phyloP scores from a whole-genome alignment of 2,797 vertebrate genomes.

The Lagorchestes hirsutus region DNA sequence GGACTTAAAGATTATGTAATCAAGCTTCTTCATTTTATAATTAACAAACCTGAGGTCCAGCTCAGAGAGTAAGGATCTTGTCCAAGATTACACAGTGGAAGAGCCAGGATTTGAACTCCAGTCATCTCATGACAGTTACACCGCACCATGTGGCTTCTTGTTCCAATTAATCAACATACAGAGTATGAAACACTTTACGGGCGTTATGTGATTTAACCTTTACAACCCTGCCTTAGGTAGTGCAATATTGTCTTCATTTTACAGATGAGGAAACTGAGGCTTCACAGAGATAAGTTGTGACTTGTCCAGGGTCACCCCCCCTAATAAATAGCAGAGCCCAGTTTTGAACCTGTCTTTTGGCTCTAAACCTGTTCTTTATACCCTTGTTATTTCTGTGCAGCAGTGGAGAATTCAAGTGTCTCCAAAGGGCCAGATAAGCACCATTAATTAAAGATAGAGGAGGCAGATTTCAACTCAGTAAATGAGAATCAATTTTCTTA shows the following conservation, averaged over 20 bases:
- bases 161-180: not conserved
- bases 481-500: not conserved
- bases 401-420: not conserved
- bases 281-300: not conserved
- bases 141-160: not conserved
- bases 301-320: not conserved
- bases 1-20: too few relatives aligned
- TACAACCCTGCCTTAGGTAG: not conserved
- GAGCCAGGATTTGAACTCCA: not conserved
- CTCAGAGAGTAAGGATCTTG: too few relatives aligned
- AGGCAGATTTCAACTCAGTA: not conserved
- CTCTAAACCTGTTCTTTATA: not conserved
- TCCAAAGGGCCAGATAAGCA: not conserved
- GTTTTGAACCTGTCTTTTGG: not conserved
- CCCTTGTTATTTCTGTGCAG: not conserved
- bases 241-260: not conserved
- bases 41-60: too few relatives aligned
- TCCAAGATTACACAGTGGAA: too few relatives aligned
- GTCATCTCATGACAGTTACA: not conserved
- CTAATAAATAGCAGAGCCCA: not conserved
- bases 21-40: too few relatives aligned
- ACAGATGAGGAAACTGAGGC: not conserved
- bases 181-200: not conserved
- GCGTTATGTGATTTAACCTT: not conserved
- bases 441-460: not conserved